Evolutionary conservation across 1,140 invertebrate species (phyloP).

Genomic region (Trialeurodes vaporariorum): DNA sequence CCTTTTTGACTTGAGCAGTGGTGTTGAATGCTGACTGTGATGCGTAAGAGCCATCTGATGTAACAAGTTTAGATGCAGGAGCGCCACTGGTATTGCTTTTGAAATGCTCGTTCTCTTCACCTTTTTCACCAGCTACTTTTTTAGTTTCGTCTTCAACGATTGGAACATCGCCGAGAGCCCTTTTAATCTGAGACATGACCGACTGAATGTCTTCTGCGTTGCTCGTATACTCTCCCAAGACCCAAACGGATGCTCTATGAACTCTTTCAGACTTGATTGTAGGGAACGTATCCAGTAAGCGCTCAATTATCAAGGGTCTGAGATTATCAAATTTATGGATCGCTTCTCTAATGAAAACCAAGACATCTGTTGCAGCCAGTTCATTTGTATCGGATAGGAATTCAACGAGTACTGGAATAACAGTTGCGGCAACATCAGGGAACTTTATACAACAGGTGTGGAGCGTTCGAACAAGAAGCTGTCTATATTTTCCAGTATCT

Average conservation of each 20-base stretch:
- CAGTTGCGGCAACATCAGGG: constrained; percentile 86
- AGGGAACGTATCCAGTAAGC: constrained; percentile 67
- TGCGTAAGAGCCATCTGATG: constrained; percentile 97
- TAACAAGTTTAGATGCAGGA: constrained; percentile 53
- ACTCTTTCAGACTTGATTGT: constrained; percentile 74
- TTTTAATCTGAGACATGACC: constrained; percentile 62
- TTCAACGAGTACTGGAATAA: constrained; percentile 91
- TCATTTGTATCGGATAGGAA: constrained; percentile 93
- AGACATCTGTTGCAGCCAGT: constrained; percentile 83
- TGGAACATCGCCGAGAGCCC: constrained; percentile 70
- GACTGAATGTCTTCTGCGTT: constrained; percentile 61
- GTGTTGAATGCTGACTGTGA: constrained; percentile 93
- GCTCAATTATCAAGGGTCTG: constrained; percentile 65
- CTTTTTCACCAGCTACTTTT: constrained; percentile 50
- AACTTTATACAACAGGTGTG: constrained; percentile 96
- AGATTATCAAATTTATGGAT: constrained; percentile 83
- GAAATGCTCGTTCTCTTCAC: constrained; percentile 37
- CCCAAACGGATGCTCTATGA: constrained; percentile 94
- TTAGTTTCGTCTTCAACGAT: constrained; percentile 82
- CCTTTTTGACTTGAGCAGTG: constrained; percentile 52
- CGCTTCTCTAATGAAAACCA: constrained; percentile 89
- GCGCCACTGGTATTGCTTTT: constrained; percentile 16
- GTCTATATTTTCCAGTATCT: constrained; percentile 90
- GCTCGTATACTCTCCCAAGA: constrained; percentile 90
- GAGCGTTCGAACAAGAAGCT: constrained; percentile 86